A percentile compares a stretch with the other conserved stretches of the same genome.
These are phyloP conservation scores for Orthosia incerta DNA, from an alignment of 2,888 invertebrate genomes.

Conservation along the genomic window DNA sequence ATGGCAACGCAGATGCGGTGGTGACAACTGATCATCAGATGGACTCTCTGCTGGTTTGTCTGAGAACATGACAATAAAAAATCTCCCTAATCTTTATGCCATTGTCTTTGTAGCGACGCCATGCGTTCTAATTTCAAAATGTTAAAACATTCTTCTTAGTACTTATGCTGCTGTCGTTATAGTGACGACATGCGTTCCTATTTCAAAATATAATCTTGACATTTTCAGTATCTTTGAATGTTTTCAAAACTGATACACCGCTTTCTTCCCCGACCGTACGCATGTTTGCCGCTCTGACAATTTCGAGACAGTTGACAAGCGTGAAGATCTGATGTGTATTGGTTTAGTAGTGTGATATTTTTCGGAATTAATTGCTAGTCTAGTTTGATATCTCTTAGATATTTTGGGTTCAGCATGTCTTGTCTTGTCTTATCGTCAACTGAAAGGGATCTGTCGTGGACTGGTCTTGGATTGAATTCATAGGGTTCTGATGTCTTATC, in stretches of 20 bases:
- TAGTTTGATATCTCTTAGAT: constrained; percentile 24
- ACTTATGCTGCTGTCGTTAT: not conserved
- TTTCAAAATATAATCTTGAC: not conserved
- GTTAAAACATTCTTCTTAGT: not conserved
- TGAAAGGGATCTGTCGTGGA: constrained; percentile 28
- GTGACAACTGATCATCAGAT: too few species aligned
- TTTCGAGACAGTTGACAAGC: constrained; percentile 69
- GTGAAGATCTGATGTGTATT: constrained; percentile 68
- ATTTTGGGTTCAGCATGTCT: not conserved
- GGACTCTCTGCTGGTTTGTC: too few species aligned
- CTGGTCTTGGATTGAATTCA: constrained; percentile 13
- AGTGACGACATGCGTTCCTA: not conserved
- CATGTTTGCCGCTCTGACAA: constrained; percentile 56
- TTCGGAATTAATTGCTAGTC: constrained; percentile 44
- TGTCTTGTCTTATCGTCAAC: constrained; percentile 31
- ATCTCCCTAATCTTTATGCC: too few species aligned
- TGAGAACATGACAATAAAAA: too few species aligned
- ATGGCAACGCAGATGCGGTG: too few species aligned
- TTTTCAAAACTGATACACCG: not conserved
- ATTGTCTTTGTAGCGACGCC: too few species aligned
- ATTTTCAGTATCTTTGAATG: not conserved
- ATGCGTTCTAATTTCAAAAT: too few species aligned
- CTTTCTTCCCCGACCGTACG: constrained; percentile 35
- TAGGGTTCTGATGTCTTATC: constrained; percentile 15
- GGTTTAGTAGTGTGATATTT: constrained; percentile 58